Percentiles rank a stretch among this genome's conserved stretches.
Evolutionary conservation across 2,113 vertebrate genomes (phyloP).

Genomic region (Bungarus multicinctus): DNA sequence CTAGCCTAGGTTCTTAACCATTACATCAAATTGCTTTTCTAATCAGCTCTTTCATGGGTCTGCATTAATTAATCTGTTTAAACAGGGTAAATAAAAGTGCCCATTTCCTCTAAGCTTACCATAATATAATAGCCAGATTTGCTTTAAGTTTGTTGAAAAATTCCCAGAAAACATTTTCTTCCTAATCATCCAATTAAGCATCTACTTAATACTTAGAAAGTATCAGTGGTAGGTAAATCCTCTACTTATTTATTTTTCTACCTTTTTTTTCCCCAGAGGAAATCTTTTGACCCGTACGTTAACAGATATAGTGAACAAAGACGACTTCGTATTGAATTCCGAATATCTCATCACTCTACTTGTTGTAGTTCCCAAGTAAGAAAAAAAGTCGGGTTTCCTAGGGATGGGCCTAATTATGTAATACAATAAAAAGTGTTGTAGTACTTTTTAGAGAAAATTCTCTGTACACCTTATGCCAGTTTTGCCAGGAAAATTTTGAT

Average conservation of each 20-base stretch:
- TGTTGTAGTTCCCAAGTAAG: slow-evolving; percentile 89
- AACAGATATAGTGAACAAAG: slow-evolving; percentile 82
- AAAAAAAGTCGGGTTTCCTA: background rate
- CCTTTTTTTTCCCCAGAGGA: slow-evolving; percentile 66
- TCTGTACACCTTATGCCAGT: background rate
- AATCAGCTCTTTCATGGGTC: background rate
- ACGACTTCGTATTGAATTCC: slow-evolving; percentile 89
- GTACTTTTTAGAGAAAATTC: background rate
- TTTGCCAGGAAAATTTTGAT: background rate
- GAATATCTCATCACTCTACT: slow-evolving; percentile 93
- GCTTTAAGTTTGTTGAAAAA: background rate
- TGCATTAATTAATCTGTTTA: background rate
- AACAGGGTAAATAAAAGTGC: background rate
- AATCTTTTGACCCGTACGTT: slow-evolving; percentile 83
- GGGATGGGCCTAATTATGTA: background rate
- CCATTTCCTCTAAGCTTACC: background rate
- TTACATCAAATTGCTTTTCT: background rate
- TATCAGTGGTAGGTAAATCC: background rate
- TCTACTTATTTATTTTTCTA: background rate
- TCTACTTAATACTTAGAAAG: background rate
- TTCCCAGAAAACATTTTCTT: background rate
- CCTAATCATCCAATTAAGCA: background rate
- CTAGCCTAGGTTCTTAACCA: background rate
- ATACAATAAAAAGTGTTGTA: too few relatives aligned
- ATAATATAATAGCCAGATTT: background rate